phyloP scores from a whole-genome alignment of 2,888 invertebrate genomes.

The Acleris holmiana region DNA sequence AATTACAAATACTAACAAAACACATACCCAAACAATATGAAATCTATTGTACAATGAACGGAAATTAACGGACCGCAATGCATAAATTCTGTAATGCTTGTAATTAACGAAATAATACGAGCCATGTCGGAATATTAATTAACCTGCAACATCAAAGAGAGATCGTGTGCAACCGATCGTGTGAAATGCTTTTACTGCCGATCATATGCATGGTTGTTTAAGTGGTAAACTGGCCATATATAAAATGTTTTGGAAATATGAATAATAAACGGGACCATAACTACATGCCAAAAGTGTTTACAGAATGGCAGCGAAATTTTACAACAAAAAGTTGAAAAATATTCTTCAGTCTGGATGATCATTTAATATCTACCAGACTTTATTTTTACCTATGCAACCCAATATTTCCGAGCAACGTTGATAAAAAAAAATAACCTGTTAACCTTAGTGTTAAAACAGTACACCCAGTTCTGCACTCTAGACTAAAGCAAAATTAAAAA shows the following conservation, averaged over 20 bases:
- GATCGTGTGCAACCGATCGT: constrained; percentile 67
- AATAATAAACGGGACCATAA: too few species aligned
- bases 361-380: too few species aligned
- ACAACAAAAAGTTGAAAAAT: too few species aligned
- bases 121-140: constrained; percentile 63
- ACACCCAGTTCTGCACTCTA: too few species aligned
- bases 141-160: constrained; percentile 66
- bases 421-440: too few species aligned
- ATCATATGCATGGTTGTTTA: constrained; percentile 10
- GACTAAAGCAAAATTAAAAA: too few species aligned
- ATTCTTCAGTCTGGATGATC: too few species aligned
- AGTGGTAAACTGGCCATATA: constrained; percentile 1
- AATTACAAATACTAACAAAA: not conserved
- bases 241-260: not conserved
- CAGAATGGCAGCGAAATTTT: too few species aligned
- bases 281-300: too few species aligned
- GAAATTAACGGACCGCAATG: constrained; percentile 66
- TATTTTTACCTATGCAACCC: too few species aligned
- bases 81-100: constrained; percentile 63
- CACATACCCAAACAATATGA: constrained; percentile 12
- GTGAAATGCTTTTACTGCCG: constrained; percentile 63
- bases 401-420: too few species aligned
- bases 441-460: too few species aligned
- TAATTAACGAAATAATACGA: constrained; percentile 74
- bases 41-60: constrained; percentile 40